These are phyloP conservation scores for Paraescarpia echinospica DNA, from an alignment of 1,140 invertebrate genomes.

Conservation along the genomic window DNA sequence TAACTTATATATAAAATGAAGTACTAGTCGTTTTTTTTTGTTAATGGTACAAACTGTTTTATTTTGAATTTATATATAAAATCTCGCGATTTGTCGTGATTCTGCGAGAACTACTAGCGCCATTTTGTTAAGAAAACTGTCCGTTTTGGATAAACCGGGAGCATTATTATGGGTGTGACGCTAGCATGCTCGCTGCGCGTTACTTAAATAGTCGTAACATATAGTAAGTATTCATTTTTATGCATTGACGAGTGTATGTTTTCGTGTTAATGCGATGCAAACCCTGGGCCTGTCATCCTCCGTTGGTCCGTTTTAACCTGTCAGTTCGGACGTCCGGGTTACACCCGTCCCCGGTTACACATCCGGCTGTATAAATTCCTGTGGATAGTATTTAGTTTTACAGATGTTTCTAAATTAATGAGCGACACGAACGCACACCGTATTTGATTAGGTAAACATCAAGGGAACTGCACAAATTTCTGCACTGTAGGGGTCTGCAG, in stretches of 20 bases:
- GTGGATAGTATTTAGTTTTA: neutral
- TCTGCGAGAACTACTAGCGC: conserved; percentile 15
- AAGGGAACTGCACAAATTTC: neutral
- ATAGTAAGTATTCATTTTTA: conserved; percentile 6
- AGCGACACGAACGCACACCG: neutral
- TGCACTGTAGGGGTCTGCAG: too few relatives aligned
- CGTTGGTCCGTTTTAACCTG: neutral
- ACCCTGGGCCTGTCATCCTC: neutral
- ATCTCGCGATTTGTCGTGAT: neutral
- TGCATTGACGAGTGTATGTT: neutral
- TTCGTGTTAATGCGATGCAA: neutral
- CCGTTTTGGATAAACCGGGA: conserved; percentile 4
- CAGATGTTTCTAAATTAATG: neutral
- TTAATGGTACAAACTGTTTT: neutral
- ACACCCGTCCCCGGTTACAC: neutral
- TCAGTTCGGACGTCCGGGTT: neutral
- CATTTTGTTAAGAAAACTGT: conserved; percentile 21
- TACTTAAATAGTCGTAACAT: neutral
- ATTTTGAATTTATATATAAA: neutral
- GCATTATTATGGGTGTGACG: neutral
- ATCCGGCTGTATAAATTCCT: neutral
- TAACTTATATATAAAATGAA: neutral
- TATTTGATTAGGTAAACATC: neutral
- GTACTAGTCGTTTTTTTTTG: neutral
- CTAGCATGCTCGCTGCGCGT: neutral